Percentiles rank a stretch among this genome's conserved stretches.
Evolutionary conservation across 2,113 vertebrate species (phyloP).

Genomic region (Bufo bufo): DNA sequence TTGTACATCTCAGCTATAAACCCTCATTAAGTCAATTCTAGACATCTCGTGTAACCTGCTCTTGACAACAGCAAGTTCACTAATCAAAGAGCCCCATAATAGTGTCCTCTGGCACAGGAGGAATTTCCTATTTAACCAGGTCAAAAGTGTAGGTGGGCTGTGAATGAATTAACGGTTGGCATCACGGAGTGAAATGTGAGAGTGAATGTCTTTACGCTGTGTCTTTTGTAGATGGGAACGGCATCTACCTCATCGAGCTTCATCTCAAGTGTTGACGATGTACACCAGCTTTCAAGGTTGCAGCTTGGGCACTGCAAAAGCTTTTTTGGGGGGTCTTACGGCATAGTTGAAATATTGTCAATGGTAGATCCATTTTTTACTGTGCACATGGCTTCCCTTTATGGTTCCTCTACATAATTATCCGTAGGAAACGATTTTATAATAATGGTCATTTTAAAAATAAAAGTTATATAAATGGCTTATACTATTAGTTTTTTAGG

Average conservation of each 20-base stretch:
- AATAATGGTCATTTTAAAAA: neutral
- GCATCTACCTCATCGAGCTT: neutral
- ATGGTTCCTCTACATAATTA: neutral
- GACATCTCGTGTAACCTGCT: neutral
- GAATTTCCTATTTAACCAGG: neutral
- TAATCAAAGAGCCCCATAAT: neutral
- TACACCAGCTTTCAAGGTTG: neutral
- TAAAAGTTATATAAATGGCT: no score
- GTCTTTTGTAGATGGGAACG: neutral
- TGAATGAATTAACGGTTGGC: slow-evolving; percentile 12
- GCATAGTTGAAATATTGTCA: neutral
- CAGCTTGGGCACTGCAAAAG: neutral
- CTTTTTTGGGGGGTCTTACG: neutral
- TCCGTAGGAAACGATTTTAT: neutral
- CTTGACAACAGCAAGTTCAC: neutral
- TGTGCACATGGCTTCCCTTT: neutral
- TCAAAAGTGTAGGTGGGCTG: slow-evolving; percentile 1
- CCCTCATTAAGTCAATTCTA: neutral
- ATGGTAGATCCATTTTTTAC: neutral
- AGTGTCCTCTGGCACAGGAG: neutral
- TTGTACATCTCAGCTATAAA: neutral
- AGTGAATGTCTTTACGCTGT: neutral
- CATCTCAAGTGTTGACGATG: neutral
- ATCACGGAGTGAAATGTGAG: slow-evolving; percentile 6
- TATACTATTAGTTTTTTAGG: no score